Conservation (phyloP, 1,140 invertebrate species). For the Drosophila ironensis region DNA sequence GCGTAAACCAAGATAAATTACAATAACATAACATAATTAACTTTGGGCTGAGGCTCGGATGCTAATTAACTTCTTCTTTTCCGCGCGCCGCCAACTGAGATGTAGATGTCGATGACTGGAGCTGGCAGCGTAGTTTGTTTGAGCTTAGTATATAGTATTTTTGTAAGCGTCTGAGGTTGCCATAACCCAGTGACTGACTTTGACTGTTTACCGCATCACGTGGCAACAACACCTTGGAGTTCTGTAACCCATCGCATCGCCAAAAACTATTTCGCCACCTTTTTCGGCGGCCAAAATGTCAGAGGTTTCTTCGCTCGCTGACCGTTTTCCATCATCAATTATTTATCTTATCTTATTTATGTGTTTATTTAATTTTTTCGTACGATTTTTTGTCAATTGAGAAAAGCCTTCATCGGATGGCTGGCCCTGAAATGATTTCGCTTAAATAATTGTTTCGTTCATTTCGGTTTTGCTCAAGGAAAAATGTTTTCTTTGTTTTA, state of each 20-base stretch:
- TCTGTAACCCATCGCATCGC: conserved; percentile 44
- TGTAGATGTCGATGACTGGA: no score
- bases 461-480: conserved; percentile 34
- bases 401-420: conserved; percentile 23
- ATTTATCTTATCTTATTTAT: conserved; percentile 24
- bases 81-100: not conserved
- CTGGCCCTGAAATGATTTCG: conserved; percentile 36
- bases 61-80: conserved; percentile 63
- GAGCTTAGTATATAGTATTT: conserved; percentile 15
- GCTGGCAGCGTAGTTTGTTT: no score
- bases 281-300: conserved; percentile 46
- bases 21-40: conserved; percentile 70
- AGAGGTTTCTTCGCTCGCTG: conserved; percentile 13
- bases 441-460: conserved; percentile 34
- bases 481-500: conserved; percentile 2
- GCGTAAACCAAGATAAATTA: conserved; percentile 73
- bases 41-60: conserved; percentile 26
- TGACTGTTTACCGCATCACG: conserved; percentile 42
- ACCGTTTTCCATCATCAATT: conserved; percentile 54
- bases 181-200: conserved; percentile 73
- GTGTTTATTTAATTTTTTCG: not conserved
- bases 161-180: conserved; percentile 9
- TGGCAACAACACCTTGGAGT: conserved; percentile 44
- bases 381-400: conserved; percentile 29
- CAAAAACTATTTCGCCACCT: conserved; percentile 44